Percentiles rank a stretch among this genome's conserved stretches.
These are phyloP conservation scores for Choreutis nemorana DNA, from an alignment of 2,888 invertebrate species.

Conservation along the genomic window DNA sequence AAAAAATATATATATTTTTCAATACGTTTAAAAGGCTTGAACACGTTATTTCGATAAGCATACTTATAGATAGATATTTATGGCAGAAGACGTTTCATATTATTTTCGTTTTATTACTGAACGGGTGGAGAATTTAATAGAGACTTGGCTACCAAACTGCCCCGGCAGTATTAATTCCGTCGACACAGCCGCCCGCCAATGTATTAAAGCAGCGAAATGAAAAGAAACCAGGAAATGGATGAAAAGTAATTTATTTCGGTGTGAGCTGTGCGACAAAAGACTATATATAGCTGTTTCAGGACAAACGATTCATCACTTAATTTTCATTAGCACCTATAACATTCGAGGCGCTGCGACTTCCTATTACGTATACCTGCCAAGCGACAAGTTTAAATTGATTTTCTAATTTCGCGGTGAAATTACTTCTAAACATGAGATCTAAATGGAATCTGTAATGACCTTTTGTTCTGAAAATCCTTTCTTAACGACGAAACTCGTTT, in stretches of 20 bases:
- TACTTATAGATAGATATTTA: no score
- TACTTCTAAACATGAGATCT: conserved; percentile 33
- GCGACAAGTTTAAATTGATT: conserved; percentile 26
- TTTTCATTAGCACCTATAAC: neutral
- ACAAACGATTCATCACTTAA: conserved; percentile 1
- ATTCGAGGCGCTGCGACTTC: conserved; percentile 6
- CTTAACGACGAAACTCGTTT: conserved; percentile 19
- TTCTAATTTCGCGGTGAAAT: conserved; percentile 33
- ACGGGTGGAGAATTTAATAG: conserved; percentile 46
- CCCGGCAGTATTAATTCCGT: conserved; percentile 44
- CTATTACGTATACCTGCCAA: conserved; percentile 10
- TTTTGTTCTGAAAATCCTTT: conserved; percentile 30
- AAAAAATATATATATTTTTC: no score
- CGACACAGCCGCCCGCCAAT: conserved; percentile 42
- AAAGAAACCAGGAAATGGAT: conserved; percentile 48
- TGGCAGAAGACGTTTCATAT: conserved; percentile 33
- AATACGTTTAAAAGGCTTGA: no score
- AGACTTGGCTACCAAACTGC: conserved; percentile 48
- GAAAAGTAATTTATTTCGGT: conserved; percentile 47
- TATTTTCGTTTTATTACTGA: conserved; percentile 55
- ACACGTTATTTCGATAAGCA: no score
- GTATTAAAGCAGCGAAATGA: conserved; percentile 49
- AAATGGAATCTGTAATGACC: conserved; percentile 34
- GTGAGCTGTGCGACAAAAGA: conserved; percentile 24
- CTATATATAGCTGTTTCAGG: conserved; percentile 13